Conservation (phyloP, 1,140 invertebrate genomes). For the Drosophila kepulauana region DNA sequence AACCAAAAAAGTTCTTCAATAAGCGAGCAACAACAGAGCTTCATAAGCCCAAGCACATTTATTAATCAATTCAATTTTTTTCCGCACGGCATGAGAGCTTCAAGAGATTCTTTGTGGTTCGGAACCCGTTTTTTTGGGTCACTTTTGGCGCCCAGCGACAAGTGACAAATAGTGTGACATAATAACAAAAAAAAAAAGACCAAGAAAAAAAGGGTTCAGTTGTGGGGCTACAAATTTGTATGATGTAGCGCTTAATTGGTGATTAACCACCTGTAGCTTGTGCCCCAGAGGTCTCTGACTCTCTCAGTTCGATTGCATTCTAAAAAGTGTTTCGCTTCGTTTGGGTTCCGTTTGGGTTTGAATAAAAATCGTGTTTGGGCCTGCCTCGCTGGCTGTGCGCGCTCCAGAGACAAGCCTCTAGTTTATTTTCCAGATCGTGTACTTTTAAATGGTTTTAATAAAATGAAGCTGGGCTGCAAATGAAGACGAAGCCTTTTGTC, state of each 20-base stretch:
- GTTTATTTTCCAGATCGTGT: slow-evolving; percentile 39
- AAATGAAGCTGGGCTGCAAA: slow-evolving; percentile 52
- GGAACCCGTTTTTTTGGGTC: slow-evolving; percentile 51
- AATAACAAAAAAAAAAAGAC: slow-evolving; percentile 39
- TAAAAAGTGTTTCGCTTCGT: slow-evolving; percentile 47
- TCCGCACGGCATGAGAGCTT: slow-evolving; percentile 60
- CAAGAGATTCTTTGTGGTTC: slow-evolving; percentile 13
- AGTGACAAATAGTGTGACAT: slow-evolving; percentile 79
- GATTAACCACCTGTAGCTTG: slow-evolving; percentile 83
- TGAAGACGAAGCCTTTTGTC: slow-evolving; percentile 46
- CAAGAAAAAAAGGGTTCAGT: slow-evolving; percentile 54
- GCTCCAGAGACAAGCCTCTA: slow-evolving; percentile 29
- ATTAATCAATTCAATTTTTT: slow-evolving; percentile 81
- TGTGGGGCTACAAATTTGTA: slow-evolving; percentile 74
- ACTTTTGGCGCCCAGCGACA: slow-evolving; percentile 46
- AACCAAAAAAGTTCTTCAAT: slow-evolving; percentile 38
- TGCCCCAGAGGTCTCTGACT: slow-evolving; percentile 14
- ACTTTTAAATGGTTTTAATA: slow-evolving; percentile 69
- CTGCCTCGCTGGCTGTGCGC: background rate
- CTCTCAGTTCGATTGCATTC: slow-evolving; percentile 59
- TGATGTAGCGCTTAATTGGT: slow-evolving; percentile 83
- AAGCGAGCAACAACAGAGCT: slow-evolving; percentile 23
- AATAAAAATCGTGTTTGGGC: slow-evolving; percentile 63
- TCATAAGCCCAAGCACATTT: slow-evolving; percentile 49
- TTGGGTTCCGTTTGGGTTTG: slow-evolving; percentile 17